Evolutionary conservation across 2,888 invertebrate species (phyloP).

Genomic region (Antitype chi): DNA sequence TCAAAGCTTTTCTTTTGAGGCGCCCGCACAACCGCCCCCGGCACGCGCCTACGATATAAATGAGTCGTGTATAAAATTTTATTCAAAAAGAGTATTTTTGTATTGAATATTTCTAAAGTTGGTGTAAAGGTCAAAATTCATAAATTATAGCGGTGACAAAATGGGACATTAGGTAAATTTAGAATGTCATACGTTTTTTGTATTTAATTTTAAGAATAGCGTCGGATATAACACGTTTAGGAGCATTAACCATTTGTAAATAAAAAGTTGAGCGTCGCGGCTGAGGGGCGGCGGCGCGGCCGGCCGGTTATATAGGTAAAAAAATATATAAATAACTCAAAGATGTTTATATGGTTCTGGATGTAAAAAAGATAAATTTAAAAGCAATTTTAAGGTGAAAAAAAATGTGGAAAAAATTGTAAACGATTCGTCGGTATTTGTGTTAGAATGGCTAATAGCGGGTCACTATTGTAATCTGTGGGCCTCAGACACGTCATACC

Average conservation of each 20-base stretch:
- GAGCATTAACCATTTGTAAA: constrained; percentile 93
- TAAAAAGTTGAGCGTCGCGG: constrained; percentile 85
- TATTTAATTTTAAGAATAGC: constrained; percentile 91
- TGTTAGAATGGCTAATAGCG: constrained; percentile 87
- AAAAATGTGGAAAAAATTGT: constrained; percentile 81
- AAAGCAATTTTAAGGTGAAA: constrained; percentile 85
- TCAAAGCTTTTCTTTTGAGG: constrained; percentile 90
- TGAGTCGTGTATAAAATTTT: constrained; percentile 90
- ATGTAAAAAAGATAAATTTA: constrained; percentile 90
- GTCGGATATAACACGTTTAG: constrained; percentile 92
- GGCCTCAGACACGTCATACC: constrained; percentile 86
- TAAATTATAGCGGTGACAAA: constrained; percentile 90
- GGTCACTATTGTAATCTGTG: constrained; percentile 90
- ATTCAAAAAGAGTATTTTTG: constrained; percentile 91
- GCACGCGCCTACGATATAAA: constrained; percentile 82
- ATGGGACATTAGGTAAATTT: constrained; percentile 89
- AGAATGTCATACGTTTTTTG: constrained; percentile 91
- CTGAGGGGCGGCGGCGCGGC: constrained; percentile 79
- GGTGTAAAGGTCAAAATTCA: constrained; percentile 91
- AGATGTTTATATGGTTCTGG: constrained; percentile 91
- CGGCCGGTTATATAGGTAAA: constrained; percentile 89
- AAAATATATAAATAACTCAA: constrained; percentile 90
- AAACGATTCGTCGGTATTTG: constrained; percentile 89
- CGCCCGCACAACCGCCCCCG: constrained; percentile 80
- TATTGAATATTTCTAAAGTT: constrained; percentile 92